These are phyloP conservation scores for Masticophis lateralis DNA, from an alignment of 2,797 vertebrate species.

Conservation along the genomic window DNA sequence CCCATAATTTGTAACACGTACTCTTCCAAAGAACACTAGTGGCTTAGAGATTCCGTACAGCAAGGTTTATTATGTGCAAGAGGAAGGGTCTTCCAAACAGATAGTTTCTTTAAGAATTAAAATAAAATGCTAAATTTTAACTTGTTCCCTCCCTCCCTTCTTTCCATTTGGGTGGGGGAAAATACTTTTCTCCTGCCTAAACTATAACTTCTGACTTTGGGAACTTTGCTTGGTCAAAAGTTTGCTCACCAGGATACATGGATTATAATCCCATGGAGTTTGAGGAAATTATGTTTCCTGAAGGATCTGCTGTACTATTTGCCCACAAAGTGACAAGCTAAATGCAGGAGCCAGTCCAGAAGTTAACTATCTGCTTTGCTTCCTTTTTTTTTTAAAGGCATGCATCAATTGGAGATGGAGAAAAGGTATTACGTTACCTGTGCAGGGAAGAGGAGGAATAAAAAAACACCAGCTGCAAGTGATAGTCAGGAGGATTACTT, in stretches of 20 bases:
- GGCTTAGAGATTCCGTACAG: neutral
- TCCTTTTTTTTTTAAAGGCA: neutral
- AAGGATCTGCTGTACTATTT: neutral
- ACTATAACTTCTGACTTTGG: neutral
- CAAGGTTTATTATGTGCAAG: neutral
- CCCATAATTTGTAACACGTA: neutral
- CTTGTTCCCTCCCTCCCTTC: neutral
- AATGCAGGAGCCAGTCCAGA: neutral
- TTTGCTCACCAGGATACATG: neutral
- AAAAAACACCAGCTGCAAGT: neutral
- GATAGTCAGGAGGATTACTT: neutral
- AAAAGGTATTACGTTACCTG: constrained; percentile 57
- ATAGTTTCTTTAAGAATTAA: neutral
- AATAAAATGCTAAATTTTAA: neutral
- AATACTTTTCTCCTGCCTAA: neutral
- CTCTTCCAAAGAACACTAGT: neutral
- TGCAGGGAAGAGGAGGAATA: neutral
- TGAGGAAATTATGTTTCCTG: neutral
- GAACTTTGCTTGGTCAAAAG: neutral
- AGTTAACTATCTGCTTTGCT: neutral
- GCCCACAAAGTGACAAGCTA: neutral
- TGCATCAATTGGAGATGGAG: neutral
- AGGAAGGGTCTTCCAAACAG: neutral
- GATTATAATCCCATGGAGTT: no score
- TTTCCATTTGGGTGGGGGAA: neutral